A percentile compares a stretch with the other conserved stretches of the same genome.
These are phyloP conservation scores for Anoplophora glabripennis DNA, from an alignment of 1,140 invertebrate genomes.

Conservation along the genomic window DNA sequence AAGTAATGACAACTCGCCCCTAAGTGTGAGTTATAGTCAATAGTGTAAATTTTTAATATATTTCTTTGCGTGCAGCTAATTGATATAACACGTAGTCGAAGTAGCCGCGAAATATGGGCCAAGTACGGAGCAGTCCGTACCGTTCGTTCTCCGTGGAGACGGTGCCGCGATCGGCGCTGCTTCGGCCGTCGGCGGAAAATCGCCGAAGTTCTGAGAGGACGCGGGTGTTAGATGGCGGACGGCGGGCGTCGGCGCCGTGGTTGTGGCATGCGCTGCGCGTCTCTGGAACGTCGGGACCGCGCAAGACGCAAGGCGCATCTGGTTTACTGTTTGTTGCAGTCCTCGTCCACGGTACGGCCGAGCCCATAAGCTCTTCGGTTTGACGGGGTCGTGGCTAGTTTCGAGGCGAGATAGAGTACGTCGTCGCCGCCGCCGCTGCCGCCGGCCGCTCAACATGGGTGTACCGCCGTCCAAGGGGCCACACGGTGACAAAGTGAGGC, in stretches of 20 bases:
- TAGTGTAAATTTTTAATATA: no score
- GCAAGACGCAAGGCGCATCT: constrained; percentile 10
- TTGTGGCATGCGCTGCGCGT: constrained; percentile 5
- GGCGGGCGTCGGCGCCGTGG: constrained; percentile 8
- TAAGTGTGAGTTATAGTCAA: no score
- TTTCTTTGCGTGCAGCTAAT: no score
- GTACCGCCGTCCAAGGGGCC: not conserved
- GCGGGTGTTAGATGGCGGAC: no score
- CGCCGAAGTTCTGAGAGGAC: not conserved
- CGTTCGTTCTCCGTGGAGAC: no score
- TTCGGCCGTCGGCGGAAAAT: not conserved
- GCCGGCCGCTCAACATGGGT: constrained; percentile 2
- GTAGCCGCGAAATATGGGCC: no score
- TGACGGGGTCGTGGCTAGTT: constrained; percentile 12
- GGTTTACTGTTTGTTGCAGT: constrained; percentile 14
- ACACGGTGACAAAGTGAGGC: constrained; percentile 4
- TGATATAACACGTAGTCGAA: no score
- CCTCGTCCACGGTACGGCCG: constrained; percentile 8
- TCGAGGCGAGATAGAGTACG: not conserved
- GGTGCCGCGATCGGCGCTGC: not conserved
- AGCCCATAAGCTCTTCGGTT: constrained; percentile 17
- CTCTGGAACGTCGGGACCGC: not conserved
- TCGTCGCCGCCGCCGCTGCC: not conserved
- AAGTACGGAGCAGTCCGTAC: no score
- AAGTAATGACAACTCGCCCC: no score